Evolutionary conservation across 2,888 invertebrate genomes (phyloP), one percentile per base, ranked within the genome.

Genomic region (Aplocera efformata): DNA sequence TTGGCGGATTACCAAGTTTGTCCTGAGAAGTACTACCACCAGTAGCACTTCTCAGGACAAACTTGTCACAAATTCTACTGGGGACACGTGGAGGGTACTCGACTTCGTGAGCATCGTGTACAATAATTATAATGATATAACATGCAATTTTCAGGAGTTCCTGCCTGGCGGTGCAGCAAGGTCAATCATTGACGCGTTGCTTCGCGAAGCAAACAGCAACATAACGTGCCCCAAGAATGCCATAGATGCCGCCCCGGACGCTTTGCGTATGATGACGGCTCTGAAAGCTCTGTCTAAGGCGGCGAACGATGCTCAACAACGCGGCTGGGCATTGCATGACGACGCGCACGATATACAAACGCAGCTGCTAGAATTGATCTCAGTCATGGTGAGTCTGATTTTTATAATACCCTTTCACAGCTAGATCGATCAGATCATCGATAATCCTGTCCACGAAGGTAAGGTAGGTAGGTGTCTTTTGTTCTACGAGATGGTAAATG

Each of bases 271-370:
- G 73, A 93, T 94, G 75, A 92, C 94, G 29, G 94, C 98, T 22
- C 93, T 98, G 55, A 92, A 92, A 50, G 94, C 97, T 50, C 80
- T 98, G 52, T 94, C 95, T 1, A 94, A 93, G 48, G 96, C 97
- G 53, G 97, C 97, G 56, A 96, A 98, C 67, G 98, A 98, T 72
- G 95, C 97, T 0, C 98, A 98, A 68, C 98, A 98, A 68, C 89
- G 98, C 42, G 97, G 96, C 57, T 98, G 98, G 98, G 96, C 96
- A 74, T 85, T 98, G 20, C 96, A 98, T 71, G 98, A 98, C 71
- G 98, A 98, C 73, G 97, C 98, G 55, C 91, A 92, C 44, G 94
- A 95, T 56, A 98, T 98, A 66, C 92, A 93, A 44, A 94, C 95
- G 46, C 95, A 96, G 73, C 89, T 98, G 40, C 90, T 92, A 39